phyloP scores from a whole-genome alignment of 2,888 invertebrate genomes.

The Rhabditoides inermis region DNA sequence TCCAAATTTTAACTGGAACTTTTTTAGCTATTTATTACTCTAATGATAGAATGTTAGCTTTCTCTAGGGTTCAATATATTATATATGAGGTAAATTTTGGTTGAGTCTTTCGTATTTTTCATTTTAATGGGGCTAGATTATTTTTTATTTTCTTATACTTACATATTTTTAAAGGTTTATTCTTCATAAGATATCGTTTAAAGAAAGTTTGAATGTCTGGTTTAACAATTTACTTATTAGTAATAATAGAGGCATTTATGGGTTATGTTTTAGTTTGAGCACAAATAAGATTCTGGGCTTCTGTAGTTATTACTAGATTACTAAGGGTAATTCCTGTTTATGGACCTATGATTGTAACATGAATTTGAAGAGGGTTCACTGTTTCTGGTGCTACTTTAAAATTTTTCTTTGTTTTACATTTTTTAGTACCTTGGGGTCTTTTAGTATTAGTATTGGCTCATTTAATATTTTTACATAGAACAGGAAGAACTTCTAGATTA shows the following conservation, averaged over 20 bases:
- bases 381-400: conserved; percentile 68
- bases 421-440: conserved; percentile 67
- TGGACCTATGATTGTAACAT: conserved; percentile 55
- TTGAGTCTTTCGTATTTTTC: conserved; percentile 37
- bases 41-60: conserved; percentile 46
- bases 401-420: conserved; percentile 71
- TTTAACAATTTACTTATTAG: conserved; percentile 63
- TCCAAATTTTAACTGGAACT: conserved; percentile 52
- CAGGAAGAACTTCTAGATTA: conserved; percentile 37
- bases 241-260: conserved; percentile 69
- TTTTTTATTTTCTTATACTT: conserved; percentile 44
- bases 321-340: conserved; percentile 57
- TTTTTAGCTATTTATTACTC: conserved; percentile 52
- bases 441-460: conserved; percentile 45
- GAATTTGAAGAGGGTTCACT: conserved; percentile 71
- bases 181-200: conserved; percentile 56
- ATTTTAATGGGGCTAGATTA: conserved; percentile 38
- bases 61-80: conserved; percentile 51
- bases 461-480: conserved; percentile 51
- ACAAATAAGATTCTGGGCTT: conserved; percentile 74
- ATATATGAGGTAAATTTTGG: conserved; percentile 51
- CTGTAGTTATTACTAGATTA: conserved; percentile 71
- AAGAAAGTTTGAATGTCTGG: conserved; percentile 64
- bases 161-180: conserved; percentile 53
- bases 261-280: conserved; percentile 72